A percentile compares a stretch with the other conserved stretches of the same genome.
These are phyloP conservation scores for Centruroides vittatus DNA, from an alignment of 1,140 invertebrate genomes.

Conservation along the genomic window DNA sequence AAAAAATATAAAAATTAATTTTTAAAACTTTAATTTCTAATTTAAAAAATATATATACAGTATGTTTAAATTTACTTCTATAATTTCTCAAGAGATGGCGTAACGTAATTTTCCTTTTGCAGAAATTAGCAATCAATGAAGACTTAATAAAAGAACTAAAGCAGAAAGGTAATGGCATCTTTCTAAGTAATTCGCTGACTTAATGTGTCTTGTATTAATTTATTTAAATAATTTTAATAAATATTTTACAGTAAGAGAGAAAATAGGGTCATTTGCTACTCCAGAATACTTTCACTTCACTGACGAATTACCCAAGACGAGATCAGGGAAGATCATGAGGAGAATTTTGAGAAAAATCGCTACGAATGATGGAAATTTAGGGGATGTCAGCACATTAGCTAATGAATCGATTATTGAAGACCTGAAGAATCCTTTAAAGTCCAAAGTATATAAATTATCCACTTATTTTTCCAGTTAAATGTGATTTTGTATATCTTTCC, in stretches of 20 bases:
- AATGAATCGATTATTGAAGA: constrained; percentile 70
- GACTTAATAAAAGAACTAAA: constrained; percentile 55
- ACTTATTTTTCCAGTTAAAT: no score
- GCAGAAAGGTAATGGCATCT: constrained; percentile 39
- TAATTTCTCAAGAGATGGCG: background rate
- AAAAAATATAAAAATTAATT: no score
- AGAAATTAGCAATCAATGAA: constrained; percentile 10
- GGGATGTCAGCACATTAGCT: constrained; percentile 82
- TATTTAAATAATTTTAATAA: background rate
- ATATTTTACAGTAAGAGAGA: constrained; percentile 52
- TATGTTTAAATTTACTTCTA: background rate
- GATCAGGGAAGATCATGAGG: constrained; percentile 97
- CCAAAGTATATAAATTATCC: no score
- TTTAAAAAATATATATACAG: no score
- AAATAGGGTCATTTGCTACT: constrained; percentile 90
- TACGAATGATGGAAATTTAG: constrained; percentile 67
- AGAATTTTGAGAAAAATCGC: constrained; percentile 87
- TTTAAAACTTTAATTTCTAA: no score
- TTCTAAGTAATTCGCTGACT: background rate
- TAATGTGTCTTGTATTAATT: background rate
- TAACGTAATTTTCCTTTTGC: background rate
- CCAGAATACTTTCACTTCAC: constrained; percentile 89
- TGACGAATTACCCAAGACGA: constrained; percentile 84
- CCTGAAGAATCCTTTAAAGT: constrained; percentile 26
- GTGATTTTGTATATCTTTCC: no score